Evolutionary conservation across 2,113 vertebrate genomes (phyloP).

Genomic region (Catharus bicknelli): DNA sequence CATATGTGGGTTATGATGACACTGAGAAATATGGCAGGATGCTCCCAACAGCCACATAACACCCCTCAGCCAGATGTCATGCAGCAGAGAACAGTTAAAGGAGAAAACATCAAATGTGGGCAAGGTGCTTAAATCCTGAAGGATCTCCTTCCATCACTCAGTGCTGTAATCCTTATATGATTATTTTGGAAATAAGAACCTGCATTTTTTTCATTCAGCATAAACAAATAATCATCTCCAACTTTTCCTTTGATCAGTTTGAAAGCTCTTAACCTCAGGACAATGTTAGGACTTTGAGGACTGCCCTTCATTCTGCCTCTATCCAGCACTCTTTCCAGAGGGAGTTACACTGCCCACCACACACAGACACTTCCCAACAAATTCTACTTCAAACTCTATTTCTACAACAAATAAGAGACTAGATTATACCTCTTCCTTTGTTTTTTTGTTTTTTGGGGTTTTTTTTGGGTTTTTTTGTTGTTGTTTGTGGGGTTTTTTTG

Average conservation of each 20-base stretch:
- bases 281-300: neutral
- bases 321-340: neutral
- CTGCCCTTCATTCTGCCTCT: neutral
- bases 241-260: neutral
- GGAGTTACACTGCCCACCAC: neutral
- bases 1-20: neutral
- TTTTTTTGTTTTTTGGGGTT: too few relatives aligned
- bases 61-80: neutral
- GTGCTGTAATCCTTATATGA: neutral
- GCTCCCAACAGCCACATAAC: neutral
- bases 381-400: neutral
- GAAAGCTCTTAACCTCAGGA: neutral
- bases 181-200: neutral
- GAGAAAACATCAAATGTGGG: neutral
- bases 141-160: neutral
- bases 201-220: neutral
- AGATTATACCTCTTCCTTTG: neutral
- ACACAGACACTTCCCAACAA: neutral
- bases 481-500: too few relatives aligned
- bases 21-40: neutral
- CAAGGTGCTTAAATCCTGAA: neutral
- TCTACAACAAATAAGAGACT: neutral
- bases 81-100: neutral
- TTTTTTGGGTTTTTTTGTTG: too few relatives aligned
- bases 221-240: neutral